phyloP scores from a whole-genome alignment of 2,113 vertebrate species.

The Eulemur rufifrons region DNA sequence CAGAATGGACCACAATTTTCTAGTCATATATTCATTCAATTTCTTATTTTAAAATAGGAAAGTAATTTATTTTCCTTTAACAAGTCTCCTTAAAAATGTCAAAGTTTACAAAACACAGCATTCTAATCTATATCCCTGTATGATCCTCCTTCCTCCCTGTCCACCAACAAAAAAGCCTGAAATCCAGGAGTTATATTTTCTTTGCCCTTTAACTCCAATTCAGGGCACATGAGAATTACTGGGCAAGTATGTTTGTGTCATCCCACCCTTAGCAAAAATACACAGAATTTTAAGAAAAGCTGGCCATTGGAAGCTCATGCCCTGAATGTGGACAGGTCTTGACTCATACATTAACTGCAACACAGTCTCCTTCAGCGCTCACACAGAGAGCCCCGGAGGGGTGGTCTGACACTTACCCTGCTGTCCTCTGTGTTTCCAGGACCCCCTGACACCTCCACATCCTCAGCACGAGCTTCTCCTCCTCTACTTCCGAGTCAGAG shows the following conservation, averaged over 20 bases:
- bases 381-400: not conserved
- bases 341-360: not conserved
- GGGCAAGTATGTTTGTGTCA: not conserved
- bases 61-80: not conserved
- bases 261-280: not conserved
- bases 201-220: not conserved
- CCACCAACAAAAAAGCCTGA: not conserved
- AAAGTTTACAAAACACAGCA: not conserved
- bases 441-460: not conserved
- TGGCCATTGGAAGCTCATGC: not conserved
- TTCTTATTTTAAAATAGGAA: constrained; percentile 7
- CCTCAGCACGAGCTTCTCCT: not conserved
- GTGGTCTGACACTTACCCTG: constrained; percentile 44
- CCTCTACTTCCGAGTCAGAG: not conserved
- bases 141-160: not conserved
- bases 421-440: not conserved
- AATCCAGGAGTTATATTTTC: not conserved
- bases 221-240: not conserved
- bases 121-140: not conserved
- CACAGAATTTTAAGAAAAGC: not conserved
- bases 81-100: not conserved
- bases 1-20: not conserved
- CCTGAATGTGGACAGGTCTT: not conserved
- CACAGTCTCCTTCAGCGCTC: not conserved
- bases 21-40: not conserved